Base-by-base conservation (phyloP, 2,797 vertebrate species). In the Enteromius argenteus region DNA sequence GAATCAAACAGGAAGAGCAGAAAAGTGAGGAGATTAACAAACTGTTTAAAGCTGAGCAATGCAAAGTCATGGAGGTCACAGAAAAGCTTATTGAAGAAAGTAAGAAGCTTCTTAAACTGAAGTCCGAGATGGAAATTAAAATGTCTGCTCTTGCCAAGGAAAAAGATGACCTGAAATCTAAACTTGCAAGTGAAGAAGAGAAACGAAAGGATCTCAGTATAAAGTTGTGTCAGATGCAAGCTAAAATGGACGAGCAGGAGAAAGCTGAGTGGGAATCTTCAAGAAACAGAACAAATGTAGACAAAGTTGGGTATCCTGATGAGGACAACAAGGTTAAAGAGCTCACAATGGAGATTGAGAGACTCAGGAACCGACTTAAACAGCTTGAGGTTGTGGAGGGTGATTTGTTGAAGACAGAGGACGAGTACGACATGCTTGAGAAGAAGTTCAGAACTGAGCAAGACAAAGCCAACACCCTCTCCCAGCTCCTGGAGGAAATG, bases 81-180 rank as follows among this genome's bases (percentile, higher is more conserved):
- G 98, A 99, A 91, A 99, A 97, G 87, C 90, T 99, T 87, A 99
- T 99, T 1, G 97, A 99, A 84, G 98, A 99, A 92, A 99, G 98
- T 91, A 99, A 98, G 88, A 98, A 96, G 85, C 95, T 98, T 85
- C 93, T 99, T 79, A 98, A 96, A 86, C 88, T 97, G 86, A 99
- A 99, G 88, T 96, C 97, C 0, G 97, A 99, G 88, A 97, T 97
- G 97, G 98, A 99, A 85, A 92, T 94, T 14, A 96, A 95, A 83
- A 95, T 97, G n/a, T 95, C 94, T 1, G 86, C 32, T 32, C 92
- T 98, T 80, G 92, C 91, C 1, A 95, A 94, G 80, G 98, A 98
- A 91, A 96, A 95, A 81, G 96, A 97, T 0, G 96, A 97, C 64
- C 84, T 99, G 79, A 94, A 92, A 78, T 89, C 89, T 7, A 95